phyloP scores from a whole-genome alignment of 2,797 vertebrate genomes.

The Coccyzus lansbergi region DNA sequence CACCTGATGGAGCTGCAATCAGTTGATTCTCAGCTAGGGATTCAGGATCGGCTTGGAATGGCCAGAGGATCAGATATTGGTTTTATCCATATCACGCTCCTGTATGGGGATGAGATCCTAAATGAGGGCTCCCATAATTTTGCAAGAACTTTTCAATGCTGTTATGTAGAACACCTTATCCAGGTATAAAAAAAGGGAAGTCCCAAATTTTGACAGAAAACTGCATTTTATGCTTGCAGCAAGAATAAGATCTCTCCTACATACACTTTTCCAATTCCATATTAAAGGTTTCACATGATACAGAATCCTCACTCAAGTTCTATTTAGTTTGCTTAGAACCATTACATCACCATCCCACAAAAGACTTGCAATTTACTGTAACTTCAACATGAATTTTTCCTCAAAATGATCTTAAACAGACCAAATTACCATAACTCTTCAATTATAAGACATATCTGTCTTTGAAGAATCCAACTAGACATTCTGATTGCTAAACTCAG shows the following conservation, averaged over 20 bases:
- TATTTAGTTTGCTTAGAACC: neutral
- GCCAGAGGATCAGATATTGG: accelerated
- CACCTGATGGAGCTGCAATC: neutral
- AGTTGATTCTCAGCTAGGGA: neutral
- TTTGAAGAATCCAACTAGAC: neutral
- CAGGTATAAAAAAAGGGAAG: neutral
- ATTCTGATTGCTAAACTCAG: neutral
- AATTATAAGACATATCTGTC: neutral
- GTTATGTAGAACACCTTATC: neutral
- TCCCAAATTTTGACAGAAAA: neutral
- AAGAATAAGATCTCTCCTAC: neutral
- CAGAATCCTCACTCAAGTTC: neutral
- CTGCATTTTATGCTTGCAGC: neutral
- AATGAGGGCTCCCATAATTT: neutral
- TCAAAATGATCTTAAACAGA: neutral
- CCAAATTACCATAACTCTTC: neutral
- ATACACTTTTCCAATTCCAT: neutral
- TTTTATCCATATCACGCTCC: neutral
- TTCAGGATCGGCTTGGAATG: neutral
- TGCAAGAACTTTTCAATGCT: neutral
- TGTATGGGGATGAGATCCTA: neutral
- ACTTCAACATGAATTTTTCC: neutral
- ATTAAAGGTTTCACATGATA: neutral
- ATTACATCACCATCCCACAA: neutral
- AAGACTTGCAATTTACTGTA: neutral